Evolutionary conservation across 2,113 vertebrate genomes (phyloP), one percentile per base, ranked within the genome.

Genomic region (Turdus rufiventris): DNA sequence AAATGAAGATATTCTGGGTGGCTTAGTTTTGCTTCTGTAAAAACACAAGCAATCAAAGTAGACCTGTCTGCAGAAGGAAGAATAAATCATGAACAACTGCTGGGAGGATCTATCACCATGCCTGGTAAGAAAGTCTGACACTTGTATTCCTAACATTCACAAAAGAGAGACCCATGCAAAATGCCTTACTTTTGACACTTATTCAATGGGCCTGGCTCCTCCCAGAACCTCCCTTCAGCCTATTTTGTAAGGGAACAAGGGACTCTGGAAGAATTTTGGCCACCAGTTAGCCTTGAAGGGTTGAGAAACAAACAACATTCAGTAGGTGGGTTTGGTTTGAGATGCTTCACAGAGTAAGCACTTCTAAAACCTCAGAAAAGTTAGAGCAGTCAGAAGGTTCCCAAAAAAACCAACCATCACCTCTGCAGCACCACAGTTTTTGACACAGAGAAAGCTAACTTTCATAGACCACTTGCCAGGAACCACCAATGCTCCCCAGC

Each of bases 371-470:
- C 9, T 34, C 12, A 7, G 12, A 81, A 34, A 4, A 18, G 20
- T 56, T 31, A 62, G n/a, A 48, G 26, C 25, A n/a, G 4, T 40
- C 0, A 0, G 8, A 68, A 80, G 6, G 12, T 38, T 66, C 25
- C 14, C 3, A 2, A 71, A 20, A 54, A 85, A 47, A 63, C 66
- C 6, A 50, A 58, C 18, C 16, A 61, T 33, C 18, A 65, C 10
- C 33, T 71, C 29, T 82, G 62, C 17, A 42, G 45, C 6, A 6
- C 13, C 18, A 50, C 17, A 3, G 6, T 0, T 48, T 65, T 67
- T 19, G 3, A n/a, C 51, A 47, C 43, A 66, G 20, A 74, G 31
- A 61, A 57, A 80, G 45, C 4, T 42, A 51, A 67, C 7, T 62
- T 48, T 33, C 8, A 24, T 38, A 73, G 80, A 18, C 3, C 2